Conservation (phyloP, 2,888 invertebrate species). For the Apantesis nais region DNA sequence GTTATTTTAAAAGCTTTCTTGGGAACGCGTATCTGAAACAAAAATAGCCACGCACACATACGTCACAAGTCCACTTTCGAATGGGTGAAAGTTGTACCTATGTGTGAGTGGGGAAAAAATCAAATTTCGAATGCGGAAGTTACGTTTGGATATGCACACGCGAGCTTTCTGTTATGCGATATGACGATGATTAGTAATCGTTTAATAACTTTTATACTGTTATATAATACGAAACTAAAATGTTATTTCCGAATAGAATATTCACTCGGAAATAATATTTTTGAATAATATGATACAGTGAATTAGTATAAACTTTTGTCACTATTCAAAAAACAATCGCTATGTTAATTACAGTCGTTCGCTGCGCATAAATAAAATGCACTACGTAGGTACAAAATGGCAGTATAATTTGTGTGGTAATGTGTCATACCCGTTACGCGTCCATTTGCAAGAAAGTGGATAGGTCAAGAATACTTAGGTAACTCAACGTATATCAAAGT, state of each 20-base stretch:
- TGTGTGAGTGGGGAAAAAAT: conserved; percentile 52
- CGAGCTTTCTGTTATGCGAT: conserved; percentile 54
- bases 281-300: conserved; percentile 3
- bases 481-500: background rate
- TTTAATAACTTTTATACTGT: conserved; percentile 41
- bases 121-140: conserved; percentile 62
- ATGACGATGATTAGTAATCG: conserved; percentile 48
- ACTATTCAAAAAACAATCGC: background rate
- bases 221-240: conserved; percentile 32
- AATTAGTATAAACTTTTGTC: conserved; percentile 11
- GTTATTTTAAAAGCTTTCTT: conserved; percentile 52
- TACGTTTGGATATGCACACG: conserved; percentile 55
- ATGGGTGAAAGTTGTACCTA: conserved; percentile 59
- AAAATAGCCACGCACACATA: conserved; percentile 46
- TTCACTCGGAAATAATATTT: conserved; percentile 6
- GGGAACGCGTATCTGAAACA: conserved; percentile 44
- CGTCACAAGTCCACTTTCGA: conserved; percentile 57
- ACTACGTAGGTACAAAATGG: background rate
- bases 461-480: conserved; percentile 34
- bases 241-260: conserved; percentile 11
- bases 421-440: conserved; percentile 7
- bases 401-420: background rate
- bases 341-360: background rate
- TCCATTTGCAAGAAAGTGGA: conserved; percentile 5
- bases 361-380: background rate